Base-by-base conservation (phyloP, 1,140 invertebrate species). In the Drosophila sp. region DNA sequence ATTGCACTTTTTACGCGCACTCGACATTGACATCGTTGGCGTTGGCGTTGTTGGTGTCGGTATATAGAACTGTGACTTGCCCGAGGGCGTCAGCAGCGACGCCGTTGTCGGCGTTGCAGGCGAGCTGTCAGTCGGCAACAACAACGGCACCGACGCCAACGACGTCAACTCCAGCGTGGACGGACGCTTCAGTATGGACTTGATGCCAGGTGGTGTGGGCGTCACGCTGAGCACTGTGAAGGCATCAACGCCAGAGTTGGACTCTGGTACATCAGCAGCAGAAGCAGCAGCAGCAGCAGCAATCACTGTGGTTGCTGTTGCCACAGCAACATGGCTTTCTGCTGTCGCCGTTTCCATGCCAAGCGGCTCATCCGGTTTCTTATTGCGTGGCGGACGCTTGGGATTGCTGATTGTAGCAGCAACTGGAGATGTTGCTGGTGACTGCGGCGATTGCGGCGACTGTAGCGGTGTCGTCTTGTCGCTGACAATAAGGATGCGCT, bases 171-270 rank as follows among this genome's bases (percentile, higher is more conserved):
- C 84, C 54, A 89, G 21, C 21, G 87, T 89, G 7, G 80, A 38
- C 16, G 94, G 94, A 89, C 95, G 95, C 90, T 95, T 95, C 66
- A 95, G 90, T 76, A 95, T 95, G 16, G 95, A 95, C 91, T 95
- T 96, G 81, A 93, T 93, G 70, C 73, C 74, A 27, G 83, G 78
- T 53, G 72, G 45, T 14, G 86, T 91, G 53, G 90, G 82, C 53
- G 90, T 74, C 5, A 84, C 76, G 14, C 86, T 89, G 32, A 89
- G 76, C 48, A 87, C 76, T 46, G 79, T 82, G 36, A 61, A 78
- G 13, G 62, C 46, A 40, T 65, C 67, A 2, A 59, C 65, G 32
- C 16, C 38, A 16, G 53, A 16, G 40, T 66, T 50, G 18, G 51
- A 38, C 0, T 14, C 36, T 25, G 27, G 21, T 18, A 54, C 62